Conservation (phyloP, 2,113 vertebrate genomes). For the Pyxicephalus adspersus region DNA sequence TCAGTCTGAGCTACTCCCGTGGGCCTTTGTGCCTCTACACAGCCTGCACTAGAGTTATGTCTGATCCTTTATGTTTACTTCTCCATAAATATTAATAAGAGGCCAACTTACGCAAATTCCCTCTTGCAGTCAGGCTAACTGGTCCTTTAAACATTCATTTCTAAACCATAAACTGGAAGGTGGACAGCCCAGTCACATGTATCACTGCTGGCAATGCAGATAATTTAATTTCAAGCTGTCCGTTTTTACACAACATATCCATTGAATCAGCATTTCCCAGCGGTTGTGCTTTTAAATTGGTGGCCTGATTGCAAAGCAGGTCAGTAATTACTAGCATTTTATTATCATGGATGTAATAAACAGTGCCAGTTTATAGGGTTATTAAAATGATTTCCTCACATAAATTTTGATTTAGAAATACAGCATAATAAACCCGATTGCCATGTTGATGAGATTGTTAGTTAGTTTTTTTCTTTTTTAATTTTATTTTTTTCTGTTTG, state of each 20-base stretch:
- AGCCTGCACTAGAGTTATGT: too few species aligned
- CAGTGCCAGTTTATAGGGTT: constrained; percentile 51
- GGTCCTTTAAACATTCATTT: constrained; percentile 31
- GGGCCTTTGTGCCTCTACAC: too few species aligned
- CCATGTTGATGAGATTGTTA: constrained; percentile 46
- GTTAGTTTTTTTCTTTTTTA: constrained; percentile 30
- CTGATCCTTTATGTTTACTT: too few species aligned
- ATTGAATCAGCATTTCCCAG: constrained; percentile 54
- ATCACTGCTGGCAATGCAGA: constrained; percentile 31
- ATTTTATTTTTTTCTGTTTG: constrained; percentile 14
- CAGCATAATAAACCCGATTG: constrained; percentile 47
- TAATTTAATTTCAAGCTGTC: constrained; percentile 50
- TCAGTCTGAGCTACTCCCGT: too few species aligned
- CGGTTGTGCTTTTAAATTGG: constrained; percentile 37
- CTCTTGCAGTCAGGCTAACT: too few species aligned
- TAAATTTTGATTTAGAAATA: constrained; percentile 54
- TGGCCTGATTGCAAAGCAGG: constrained; percentile 45
- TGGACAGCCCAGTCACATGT: constrained; percentile 18
- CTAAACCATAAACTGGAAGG: constrained; percentile 11
- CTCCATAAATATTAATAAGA: too few species aligned
- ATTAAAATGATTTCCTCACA: constrained; percentile 53
- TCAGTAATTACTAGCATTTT: constrained; percentile 52
- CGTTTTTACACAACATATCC: constrained; percentile 43
- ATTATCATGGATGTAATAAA: constrained; percentile 53
- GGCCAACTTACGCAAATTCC: too few species aligned